Evolutionary conservation across 2,888 invertebrate genomes (phyloP).

Genomic region (Tribolium freemani): DNA sequence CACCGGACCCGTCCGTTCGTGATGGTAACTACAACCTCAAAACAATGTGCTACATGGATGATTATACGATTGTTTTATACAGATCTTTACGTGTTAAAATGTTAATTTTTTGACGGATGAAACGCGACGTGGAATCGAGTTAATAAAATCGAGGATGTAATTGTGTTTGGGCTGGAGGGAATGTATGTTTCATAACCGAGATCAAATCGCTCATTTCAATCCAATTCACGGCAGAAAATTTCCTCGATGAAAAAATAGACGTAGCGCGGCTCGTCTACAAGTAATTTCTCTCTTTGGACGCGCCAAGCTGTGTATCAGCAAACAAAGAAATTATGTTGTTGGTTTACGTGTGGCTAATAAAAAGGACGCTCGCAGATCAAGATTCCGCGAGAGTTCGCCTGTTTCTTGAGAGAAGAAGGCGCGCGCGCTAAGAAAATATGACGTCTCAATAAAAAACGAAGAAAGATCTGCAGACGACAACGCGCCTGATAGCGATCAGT

Average conservation of each 20-base stretch:
- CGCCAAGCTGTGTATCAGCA: constrained; percentile 31
- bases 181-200: no score
- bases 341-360: constrained; percentile 43
- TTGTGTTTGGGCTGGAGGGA: no score
- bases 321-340: constrained; percentile 45
- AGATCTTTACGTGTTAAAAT: background rate
- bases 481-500: constrained; percentile 54
- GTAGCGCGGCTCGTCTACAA: no score
- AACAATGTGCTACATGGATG: background rate
- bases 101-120: no score
- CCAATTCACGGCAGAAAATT: no score
- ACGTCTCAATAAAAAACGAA: constrained; percentile 52
- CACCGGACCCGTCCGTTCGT: constrained; percentile 3
- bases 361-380: constrained; percentile 36
- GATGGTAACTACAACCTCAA: background rate
- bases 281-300: constrained; percentile 14
- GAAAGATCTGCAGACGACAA: constrained; percentile 49
- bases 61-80: background rate
- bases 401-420: constrained; percentile 29
- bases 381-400: constrained; percentile 18
- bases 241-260: no score
- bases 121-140: no score
- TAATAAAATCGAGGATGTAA: no score
- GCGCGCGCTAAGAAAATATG: constrained; percentile 52
- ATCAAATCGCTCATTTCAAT: no score